phyloP scores from a whole-genome alignment of 2,888 invertebrate species.

The Strigamia maritima region DNA sequence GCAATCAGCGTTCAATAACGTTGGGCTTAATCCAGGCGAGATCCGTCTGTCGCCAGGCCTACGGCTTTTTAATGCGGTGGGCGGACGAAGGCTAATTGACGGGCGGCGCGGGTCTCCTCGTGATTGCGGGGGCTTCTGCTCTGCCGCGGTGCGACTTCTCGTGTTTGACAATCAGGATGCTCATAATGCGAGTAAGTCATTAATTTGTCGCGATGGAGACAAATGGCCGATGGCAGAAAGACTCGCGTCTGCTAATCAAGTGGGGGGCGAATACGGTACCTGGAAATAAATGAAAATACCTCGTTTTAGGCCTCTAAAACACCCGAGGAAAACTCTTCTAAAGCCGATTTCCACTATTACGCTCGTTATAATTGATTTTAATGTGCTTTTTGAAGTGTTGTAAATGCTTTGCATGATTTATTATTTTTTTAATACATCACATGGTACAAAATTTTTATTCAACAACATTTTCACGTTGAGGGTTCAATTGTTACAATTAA shows the following conservation, averaged over 20 bases:
- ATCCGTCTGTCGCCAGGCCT: constrained; percentile 38
- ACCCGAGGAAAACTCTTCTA: not conserved
- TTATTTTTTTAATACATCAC: too few species aligned
- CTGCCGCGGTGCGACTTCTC: constrained; percentile 17
- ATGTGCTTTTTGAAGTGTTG: not conserved
- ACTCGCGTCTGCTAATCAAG: constrained; percentile 21
- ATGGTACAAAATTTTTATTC: constrained; percentile 2
- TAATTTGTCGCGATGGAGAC: constrained; percentile 34
- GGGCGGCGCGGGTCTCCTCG: constrained; percentile 28
- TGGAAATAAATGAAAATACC: not conserved
- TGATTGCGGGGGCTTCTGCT: constrained; percentile 15
- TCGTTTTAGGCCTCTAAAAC: not conserved
- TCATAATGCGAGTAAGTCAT: constrained; percentile 34
- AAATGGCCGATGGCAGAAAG: constrained; percentile 27
- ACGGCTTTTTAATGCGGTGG: constrained; percentile 39
- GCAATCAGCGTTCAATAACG: constrained; percentile 26
- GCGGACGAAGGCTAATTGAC: constrained; percentile 36
- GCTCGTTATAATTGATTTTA: not conserved
- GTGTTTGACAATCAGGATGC: constrained; percentile 31
- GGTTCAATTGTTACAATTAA: not conserved
- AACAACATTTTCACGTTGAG: not conserved
- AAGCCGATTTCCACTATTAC: not conserved
- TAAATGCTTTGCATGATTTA: not conserved
- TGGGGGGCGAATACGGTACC: not conserved
- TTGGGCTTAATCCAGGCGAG: constrained; percentile 36